These are phyloP conservation scores for Lacerta bilineata DNA, from an alignment of 2,797 vertebrate species.

Conservation along the genomic window DNA sequence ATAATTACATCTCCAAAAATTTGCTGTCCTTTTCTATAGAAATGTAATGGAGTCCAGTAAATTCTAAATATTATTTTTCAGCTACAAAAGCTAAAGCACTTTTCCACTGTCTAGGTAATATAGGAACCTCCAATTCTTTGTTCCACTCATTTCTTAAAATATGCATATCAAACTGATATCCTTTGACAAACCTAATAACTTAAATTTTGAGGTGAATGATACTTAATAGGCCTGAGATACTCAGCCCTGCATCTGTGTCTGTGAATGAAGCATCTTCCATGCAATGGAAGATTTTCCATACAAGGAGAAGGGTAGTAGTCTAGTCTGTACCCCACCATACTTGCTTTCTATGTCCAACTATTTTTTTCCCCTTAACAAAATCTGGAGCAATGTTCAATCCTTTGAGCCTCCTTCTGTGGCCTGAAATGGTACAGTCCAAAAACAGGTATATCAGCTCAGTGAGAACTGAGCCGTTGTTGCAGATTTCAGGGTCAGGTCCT, in stretches of 20 bases:
- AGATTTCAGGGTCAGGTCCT: neutral
- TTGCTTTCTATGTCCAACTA: neutral
- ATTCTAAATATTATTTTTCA: too few relatives aligned
- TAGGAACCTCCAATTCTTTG: too few relatives aligned
- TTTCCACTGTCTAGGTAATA: too few relatives aligned
- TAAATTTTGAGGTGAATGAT: neutral
- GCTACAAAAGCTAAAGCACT: too few relatives aligned
- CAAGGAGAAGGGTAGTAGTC: neutral
- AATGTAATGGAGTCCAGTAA: too few relatives aligned
- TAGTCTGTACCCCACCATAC: neutral
- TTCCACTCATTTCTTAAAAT: too few relatives aligned
- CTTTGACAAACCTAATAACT: neutral
- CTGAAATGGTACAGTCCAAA: neutral
- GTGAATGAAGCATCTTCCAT: neutral
- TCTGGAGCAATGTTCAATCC: neutral
- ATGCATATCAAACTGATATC: too few relatives aligned
- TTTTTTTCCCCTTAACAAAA: neutral
- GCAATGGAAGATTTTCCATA: neutral
- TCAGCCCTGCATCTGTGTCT: too few relatives aligned
- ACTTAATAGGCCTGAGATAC: neutral
- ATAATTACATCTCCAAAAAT: too few relatives aligned
- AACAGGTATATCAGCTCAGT: neutral
- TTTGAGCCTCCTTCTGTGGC: neutral
- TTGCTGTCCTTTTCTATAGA: too few relatives aligned
- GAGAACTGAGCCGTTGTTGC: neutral